phyloP scores from a whole-genome alignment of 2,888 invertebrate genomes.

The Geotrupes spiniger region DNA sequence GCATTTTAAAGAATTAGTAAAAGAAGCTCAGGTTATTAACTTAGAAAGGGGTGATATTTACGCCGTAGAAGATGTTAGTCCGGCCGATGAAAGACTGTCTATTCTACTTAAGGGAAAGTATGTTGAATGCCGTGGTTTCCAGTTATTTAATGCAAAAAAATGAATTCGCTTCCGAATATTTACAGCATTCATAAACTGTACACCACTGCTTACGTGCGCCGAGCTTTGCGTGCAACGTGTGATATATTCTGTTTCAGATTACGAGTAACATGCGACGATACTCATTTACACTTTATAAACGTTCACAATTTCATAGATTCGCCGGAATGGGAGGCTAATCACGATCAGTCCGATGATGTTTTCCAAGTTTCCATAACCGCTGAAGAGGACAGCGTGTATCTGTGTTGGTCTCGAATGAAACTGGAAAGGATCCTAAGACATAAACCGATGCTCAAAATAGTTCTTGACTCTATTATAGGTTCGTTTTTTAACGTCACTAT shows the following conservation, averaged over 20 bases:
- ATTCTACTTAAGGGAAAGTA: conserved; percentile 81
- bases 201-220: not conserved
- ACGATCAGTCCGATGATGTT: conserved; percentile 73
- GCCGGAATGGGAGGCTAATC: conserved; percentile 85
- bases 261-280: conserved; percentile 77
- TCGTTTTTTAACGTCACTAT: too few relatives aligned
- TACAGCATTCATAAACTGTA: not conserved
- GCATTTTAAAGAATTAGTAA: conserved; percentile 75
- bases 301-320: conserved; percentile 84
- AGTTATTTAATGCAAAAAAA: not conserved
- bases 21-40: conserved; percentile 67
- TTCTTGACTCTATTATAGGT: conserved; percentile 77
- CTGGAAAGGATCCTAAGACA: conserved; percentile 72
- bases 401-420: conserved; percentile 77
- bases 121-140: conserved; percentile 43
- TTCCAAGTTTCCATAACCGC: conserved; percentile 79
- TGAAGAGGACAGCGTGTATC: conserved; percentile 72
- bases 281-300: conserved; percentile 78
- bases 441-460: conserved; percentile 70
- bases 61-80: conserved; percentile 75
- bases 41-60: conserved; percentile 75
- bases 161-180: not conserved
- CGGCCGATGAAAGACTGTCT: conserved; percentile 75
- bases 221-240: too few relatives aligned
- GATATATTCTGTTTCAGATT: conserved; percentile 54